phyloP scores from a whole-genome alignment of 2,797 vertebrate species.

The Peromyscus attwateri region DNA sequence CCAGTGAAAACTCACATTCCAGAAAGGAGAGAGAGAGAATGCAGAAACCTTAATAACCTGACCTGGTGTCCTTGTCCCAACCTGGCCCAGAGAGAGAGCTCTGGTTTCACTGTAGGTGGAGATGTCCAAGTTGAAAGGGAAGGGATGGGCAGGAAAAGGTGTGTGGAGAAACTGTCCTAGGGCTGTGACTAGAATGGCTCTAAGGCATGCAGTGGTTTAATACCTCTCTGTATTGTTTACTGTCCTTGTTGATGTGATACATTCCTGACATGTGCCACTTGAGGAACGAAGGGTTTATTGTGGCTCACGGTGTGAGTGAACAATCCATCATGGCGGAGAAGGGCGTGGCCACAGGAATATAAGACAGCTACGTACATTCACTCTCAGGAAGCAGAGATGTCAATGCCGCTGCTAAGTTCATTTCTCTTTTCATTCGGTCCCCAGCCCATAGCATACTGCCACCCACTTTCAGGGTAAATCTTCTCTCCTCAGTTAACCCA shows the following conservation, averaged over 20 bases:
- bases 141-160: not conserved
- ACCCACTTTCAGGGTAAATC: not conserved
- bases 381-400: not conserved
- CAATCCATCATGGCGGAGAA: not conserved
- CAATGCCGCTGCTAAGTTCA: not conserved
- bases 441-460: no score
- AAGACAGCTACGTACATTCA: not conserved
- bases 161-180: not conserved
- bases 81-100: not conserved
- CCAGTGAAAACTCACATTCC: constrained; percentile 2
- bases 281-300: not conserved
- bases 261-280: not conserved
- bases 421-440: not conserved
- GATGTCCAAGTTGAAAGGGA: not conserved
- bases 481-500: no score
- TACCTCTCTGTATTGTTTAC: not conserved
- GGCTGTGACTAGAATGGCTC: not conserved
- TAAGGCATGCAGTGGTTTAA: not conserved
- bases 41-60: not conserved
- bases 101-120: not conserved
- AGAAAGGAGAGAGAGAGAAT: not conserved
- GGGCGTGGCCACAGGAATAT: not conserved
- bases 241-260: not conserved
- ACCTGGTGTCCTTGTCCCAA: not conserved
- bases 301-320: not conserved